Conservation (phyloP, 2,797 vertebrate genomes). For the Pelobates cultripes region DNA sequence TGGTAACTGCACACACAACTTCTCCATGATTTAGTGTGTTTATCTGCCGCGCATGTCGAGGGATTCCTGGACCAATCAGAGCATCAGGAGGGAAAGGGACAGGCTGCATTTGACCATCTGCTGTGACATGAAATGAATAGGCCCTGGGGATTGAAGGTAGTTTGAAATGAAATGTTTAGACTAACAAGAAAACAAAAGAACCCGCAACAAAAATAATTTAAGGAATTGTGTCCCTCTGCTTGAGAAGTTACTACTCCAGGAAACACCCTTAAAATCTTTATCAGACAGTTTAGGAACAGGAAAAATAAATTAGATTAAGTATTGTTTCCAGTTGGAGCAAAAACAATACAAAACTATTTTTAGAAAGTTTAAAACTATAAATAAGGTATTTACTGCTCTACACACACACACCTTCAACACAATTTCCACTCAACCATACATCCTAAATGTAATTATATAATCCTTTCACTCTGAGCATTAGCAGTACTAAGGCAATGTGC, state of each 20-base stretch:
- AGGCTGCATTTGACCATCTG: conserved; percentile 84
- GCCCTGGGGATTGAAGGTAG: conserved; percentile 63
- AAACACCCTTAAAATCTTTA: no score
- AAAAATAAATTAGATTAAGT: conserved; percentile 6
- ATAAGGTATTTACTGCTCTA: conserved; percentile 2
- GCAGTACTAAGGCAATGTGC: no score
- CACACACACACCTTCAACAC: conserved; percentile 11
- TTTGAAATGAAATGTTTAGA: no score
- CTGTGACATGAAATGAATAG: conserved; percentile 82
- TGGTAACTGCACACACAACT: conserved; percentile 81
- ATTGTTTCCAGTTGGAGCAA: not conserved
- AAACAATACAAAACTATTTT: not conserved
- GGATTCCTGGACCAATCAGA: conserved; percentile 79
- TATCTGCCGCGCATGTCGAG: conserved; percentile 80
- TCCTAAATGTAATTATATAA: conserved; percentile 15
- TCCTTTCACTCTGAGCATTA: not conserved
- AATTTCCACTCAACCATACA: conserved; percentile 23
- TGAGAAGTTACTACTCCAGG: not conserved
- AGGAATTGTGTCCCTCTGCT: not conserved
- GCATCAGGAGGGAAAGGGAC: conserved; percentile 81
- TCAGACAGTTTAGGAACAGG: no score
- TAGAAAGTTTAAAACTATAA: conserved; percentile 1
- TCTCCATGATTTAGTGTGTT: conserved; percentile 80
- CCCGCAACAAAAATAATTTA: not conserved
- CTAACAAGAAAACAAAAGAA: no score